A percentile compares a stretch with the other conserved stretches of the same genome.
These are phyloP conservation scores for Cryptus viduatorius DNA, from an alignment of 2,888 invertebrate genomes.

Conservation along the genomic window DNA sequence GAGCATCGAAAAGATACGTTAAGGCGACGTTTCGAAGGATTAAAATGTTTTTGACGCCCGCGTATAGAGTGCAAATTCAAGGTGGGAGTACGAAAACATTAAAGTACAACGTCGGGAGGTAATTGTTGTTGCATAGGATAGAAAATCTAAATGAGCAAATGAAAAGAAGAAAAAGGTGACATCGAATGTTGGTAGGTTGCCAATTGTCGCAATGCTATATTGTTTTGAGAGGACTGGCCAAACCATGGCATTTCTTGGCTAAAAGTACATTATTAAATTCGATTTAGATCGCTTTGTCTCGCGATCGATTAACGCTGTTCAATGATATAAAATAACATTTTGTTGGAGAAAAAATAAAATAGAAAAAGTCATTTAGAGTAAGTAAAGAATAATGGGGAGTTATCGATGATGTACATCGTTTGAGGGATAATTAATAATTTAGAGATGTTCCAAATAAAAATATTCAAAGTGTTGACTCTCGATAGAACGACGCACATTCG, in stretches of 20 bases:
- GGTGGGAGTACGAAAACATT: neutral
- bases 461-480: neutral
- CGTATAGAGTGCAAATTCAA: neutral
- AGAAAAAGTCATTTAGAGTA: neutral
- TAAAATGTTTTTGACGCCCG: neutral
- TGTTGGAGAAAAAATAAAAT: neutral
- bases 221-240: neutral
- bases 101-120: neutral
- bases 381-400: neutral
- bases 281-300: conserved; percentile 11
- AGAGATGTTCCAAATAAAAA: neutral
- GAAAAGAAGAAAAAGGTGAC: neutral
- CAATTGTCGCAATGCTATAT: conserved; percentile 9
- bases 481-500: neutral
- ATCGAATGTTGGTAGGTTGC: conserved; percentile 1
- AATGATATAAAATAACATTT: neutral
- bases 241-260: conserved; percentile 7
- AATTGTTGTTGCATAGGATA: neutral
- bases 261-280: neutral
- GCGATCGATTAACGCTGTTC: neutral
- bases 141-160: neutral
- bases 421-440: neutral
- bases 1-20: too few relatives aligned
- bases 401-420: neutral
- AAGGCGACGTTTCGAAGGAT: neutral